Evolutionary conservation across 1,140 invertebrate species (phyloP), one percentile per base, ranked within the genome.

Genomic region (Pomacea maculata): DNA sequence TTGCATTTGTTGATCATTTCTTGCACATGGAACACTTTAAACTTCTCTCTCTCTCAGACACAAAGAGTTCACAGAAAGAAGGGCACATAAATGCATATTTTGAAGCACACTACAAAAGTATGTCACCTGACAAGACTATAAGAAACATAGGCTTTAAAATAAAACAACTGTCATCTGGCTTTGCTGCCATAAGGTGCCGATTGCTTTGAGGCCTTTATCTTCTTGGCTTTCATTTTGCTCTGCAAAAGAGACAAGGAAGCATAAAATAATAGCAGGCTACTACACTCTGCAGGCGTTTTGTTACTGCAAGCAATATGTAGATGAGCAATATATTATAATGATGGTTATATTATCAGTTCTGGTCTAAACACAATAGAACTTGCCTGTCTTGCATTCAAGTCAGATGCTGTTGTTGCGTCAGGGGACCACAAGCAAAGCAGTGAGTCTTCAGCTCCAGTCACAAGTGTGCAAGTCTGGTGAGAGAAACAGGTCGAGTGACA

Each of bases 361-460:
- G 4, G 64, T 70, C 67, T 6, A 70, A 70, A 25, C 67, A 34
- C 1, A 21, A 12, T 5, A 15, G 29, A n/a, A 25, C 25, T 45
- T 76, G 64, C 75, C 75, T 64, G 75, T 65, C 63, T 29, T 25
- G 61, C 7, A 25, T 54, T 3, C 3, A 34, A 21, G 11, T n/a
- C n/a, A 25, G 57, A n/a, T 3, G 15, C 25, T n/a, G 15, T 17
- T 64, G 57, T 8, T 61, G 19, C 19, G 19, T 29, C 34, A 17
- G 78, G 70, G 19, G 78, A 79, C 78, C 78, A 79, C 55, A 79
- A 29, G 34, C 78, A 79, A n/a, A 80, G 71, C 63, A 80, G 52
- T 14, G 79, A 75, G 45, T 75, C 79, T 25, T 75, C 79, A 65
- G 71, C 72, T 19, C 74, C 79, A 52, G 79, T 80, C 45, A 80